Percentiles rank a stretch among this genome's conserved stretches.
phyloP scores from a whole-genome alignment of 2,797 vertebrate species.

The Megalops cyprinoides region DNA sequence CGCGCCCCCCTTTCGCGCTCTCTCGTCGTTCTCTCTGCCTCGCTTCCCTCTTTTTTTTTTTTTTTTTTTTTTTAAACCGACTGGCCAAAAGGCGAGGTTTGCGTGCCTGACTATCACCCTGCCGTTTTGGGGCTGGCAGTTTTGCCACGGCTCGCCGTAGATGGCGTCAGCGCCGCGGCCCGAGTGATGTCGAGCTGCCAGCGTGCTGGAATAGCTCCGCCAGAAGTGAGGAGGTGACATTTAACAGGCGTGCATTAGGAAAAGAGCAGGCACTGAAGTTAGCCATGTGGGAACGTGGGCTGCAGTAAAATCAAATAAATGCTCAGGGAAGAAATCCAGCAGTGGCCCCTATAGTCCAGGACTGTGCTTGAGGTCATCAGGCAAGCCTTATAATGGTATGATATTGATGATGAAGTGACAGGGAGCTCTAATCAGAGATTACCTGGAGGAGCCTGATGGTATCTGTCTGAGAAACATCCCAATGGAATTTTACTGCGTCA shows the following conservation, averaged over 20 bases:
- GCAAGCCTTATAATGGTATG: not conserved
- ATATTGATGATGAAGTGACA: not conserved
- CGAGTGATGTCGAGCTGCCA: too few species aligned
- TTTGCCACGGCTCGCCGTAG: not conserved
- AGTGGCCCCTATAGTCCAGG: not conserved
- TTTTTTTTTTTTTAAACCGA: conserved; percentile 37
- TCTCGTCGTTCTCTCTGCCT: conserved; percentile 35
- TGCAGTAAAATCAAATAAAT: not conserved
- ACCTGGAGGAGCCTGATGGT: not conserved
- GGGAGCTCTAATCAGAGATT: not conserved
- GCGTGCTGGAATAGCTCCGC: too few species aligned
- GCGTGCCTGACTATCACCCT: not conserved
- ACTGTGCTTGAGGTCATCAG: not conserved
- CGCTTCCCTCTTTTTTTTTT: conserved; percentile 46
- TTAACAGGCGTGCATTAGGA: not conserved
- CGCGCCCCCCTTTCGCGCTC: conserved; percentile 36
- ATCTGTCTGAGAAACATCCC: not conserved
- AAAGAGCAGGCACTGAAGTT: not conserved
- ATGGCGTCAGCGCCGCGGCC: too few species aligned
- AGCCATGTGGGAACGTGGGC: not conserved
- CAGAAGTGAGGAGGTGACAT: not conserved
- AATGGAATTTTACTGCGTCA: too few species aligned
- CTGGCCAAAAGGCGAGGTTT: not conserved
- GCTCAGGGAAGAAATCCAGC: not conserved
- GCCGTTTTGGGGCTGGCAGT: not conserved